A percentile compares a stretch with the other conserved stretches of the same genome.
Evolutionary conservation across 2,888 invertebrate species (phyloP).

Genomic region (Bombylius major): DNA sequence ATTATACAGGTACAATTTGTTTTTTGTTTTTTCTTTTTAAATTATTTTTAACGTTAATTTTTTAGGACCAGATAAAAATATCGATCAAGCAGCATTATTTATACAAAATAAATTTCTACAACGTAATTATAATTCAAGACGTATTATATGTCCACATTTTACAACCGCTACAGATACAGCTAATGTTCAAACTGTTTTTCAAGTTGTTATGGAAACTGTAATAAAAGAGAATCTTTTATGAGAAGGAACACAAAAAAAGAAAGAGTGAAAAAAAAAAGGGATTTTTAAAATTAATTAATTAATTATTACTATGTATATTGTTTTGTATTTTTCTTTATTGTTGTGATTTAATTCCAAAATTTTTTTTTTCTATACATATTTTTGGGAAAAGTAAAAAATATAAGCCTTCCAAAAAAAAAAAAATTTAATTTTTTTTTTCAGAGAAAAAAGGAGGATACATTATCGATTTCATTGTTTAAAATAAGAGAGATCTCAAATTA

Average conservation of each 20-base stretch:
- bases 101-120: conserved; percentile 48
- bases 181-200: conserved; percentile 52
- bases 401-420: too few relatives aligned
- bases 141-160: conserved; percentile 51
- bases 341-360: too few relatives aligned
- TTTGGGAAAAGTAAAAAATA: too few relatives aligned
- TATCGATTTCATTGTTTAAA: too few relatives aligned
- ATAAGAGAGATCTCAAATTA: too few relatives aligned
- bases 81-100: conserved; percentile 48
- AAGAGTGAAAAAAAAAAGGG: too few relatives aligned
- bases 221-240: conserved; percentile 46
- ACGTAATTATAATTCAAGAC: conserved; percentile 42
- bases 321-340: too few relatives aligned
- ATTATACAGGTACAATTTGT: conserved; percentile 42
- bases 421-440: too few relatives aligned
- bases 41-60: background rate
- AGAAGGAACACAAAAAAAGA: conserved; percentile 3
- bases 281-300: background rate
- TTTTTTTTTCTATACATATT: too few relatives aligned
- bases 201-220: conserved; percentile 53
- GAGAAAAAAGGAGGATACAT: too few relatives aligned
- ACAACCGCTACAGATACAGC: conserved; percentile 55
- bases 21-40: too few relatives aligned
- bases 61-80: conserved; percentile 46
- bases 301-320: too few relatives aligned